Base-by-base conservation (phyloP, 1,140 invertebrate species). In the Diabrotica virgifera region DNA sequence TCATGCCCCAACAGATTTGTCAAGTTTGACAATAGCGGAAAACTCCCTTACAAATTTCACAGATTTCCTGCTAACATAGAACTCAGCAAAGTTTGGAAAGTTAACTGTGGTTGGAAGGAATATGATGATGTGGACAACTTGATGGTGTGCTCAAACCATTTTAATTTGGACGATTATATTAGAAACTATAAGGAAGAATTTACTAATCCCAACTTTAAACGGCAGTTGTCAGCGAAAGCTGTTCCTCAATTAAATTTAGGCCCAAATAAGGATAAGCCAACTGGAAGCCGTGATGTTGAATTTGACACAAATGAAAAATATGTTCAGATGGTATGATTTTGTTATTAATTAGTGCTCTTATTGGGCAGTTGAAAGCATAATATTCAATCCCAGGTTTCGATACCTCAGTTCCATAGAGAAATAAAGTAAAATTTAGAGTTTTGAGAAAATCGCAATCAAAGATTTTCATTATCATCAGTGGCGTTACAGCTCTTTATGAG, bases 91-190 rank as follows among this genome's bases (percentile, higher is more conserved):
- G 5, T 65, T 7, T 68, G 67, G 67, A 62, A 59, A 52, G 10
- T 24, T n/a, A 40, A 53, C 36, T 68, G 67, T 12, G 37, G 54
- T 6, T 52, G 61, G 12, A 13, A 55, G 13, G 36, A 60, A 38
- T 5, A 40, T 46, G 56, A n/a, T 8, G n/a, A 12, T 52, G 50
- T 54, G 14, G 11, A 53, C 37, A n/a, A 24, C 13, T 12, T 59
- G 5, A 65, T 62, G 62, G 60, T 68, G 35, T 68, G 67, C 36
- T 68, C 67, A 9, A 64, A 66, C n/a, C 67, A 68, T 63, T 68
- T 68, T 59, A 53, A 38, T 9, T 50, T 68, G 14, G 56, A 68
- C 50, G 63, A 68, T 66, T 68, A 68, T 37, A 24, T 52, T 13
- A 51, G 66, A 35, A 62, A 65, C 37, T 62, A 61, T 12, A 64